phyloP scores from a whole-genome alignment of 2,797 vertebrate genomes.

The Knipowitschia caucasica region DNA sequence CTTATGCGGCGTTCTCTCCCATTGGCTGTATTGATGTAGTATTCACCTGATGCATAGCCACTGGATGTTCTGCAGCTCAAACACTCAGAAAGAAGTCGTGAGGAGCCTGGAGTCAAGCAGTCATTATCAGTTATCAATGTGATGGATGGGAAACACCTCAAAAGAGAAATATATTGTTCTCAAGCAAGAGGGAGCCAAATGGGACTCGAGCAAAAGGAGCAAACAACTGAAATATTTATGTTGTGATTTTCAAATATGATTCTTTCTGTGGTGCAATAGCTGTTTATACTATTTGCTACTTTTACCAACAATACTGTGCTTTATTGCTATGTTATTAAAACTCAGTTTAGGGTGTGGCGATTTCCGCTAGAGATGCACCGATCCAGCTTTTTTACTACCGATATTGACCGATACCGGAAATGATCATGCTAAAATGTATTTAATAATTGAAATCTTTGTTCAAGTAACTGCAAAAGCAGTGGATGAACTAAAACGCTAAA shows the following conservation, averaged over 20 bases:
- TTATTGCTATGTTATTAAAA: no score
- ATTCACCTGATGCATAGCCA: constrained; percentile 16
- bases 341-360: no score
- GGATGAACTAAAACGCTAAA: no score
- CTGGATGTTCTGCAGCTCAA: constrained; percentile 33
- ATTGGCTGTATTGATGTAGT: constrained; percentile 11
- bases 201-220: neutral
- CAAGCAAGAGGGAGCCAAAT: neutral
- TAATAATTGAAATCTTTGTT: no score
- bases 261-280: neutral
- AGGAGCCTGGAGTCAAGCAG: constrained; percentile 19
- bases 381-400: no score
- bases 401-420: no score
- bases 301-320: no score
- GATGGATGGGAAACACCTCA: neutral
- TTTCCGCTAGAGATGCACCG: no score
- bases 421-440: no score
- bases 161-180: neutral
- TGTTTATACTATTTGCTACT: neutral
- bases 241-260: neutral
- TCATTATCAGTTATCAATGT: constrained; percentile 17
- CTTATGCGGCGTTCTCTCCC: constrained; percentile 32
- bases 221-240: constrained; percentile 10
- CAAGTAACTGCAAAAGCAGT: no score
- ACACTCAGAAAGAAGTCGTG: constrained; percentile 19